These are phyloP conservation scores for Terebella lapidaria DNA, from an alignment of 2,888 invertebrate genomes.

Conservation along the genomic window DNA sequence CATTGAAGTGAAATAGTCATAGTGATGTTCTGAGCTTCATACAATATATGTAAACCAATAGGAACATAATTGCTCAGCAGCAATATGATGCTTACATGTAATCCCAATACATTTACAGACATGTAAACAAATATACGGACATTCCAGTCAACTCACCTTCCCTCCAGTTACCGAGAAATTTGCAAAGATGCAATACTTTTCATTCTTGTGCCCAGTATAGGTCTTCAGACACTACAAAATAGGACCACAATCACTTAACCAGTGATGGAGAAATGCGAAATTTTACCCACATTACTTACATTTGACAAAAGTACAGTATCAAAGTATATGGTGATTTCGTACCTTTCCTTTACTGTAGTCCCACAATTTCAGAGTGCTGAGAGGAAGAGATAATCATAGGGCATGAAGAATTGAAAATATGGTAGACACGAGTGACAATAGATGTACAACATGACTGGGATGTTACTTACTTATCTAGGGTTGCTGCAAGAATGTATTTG, in stretches of 20 bases:
- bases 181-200: conserved; percentile 99
- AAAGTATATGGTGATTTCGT: conserved; percentile 12
- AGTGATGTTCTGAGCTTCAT: too few relatives aligned
- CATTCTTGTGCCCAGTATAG: conserved; percentile 96
- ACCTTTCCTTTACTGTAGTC: conserved; percentile 95
- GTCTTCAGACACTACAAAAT: conserved; percentile 78
- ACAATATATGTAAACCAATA: too few relatives aligned
- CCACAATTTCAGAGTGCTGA: conserved; percentile 89
- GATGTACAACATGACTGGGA: too few relatives aligned
- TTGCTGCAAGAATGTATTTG: conserved; percentile 97
- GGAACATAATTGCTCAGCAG: too few relatives aligned
- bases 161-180: conserved; percentile 99
- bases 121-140: too few relatives aligned
- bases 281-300: too few relatives aligned
- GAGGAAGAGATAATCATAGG: conserved; percentile 29
- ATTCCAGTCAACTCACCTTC: too few relatives aligned
- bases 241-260: background rate
- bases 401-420: too few relatives aligned
- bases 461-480: conserved; percentile 79
- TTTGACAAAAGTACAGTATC: background rate
- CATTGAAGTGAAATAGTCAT: too few relatives aligned
- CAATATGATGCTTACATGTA: too few relatives aligned
- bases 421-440: too few relatives aligned
- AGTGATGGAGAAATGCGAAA: background rate
- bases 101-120: too few relatives aligned